These are phyloP conservation scores for Vimba vimba DNA, from an alignment of 2,113 vertebrate genomes.

Conservation along the genomic window DNA sequence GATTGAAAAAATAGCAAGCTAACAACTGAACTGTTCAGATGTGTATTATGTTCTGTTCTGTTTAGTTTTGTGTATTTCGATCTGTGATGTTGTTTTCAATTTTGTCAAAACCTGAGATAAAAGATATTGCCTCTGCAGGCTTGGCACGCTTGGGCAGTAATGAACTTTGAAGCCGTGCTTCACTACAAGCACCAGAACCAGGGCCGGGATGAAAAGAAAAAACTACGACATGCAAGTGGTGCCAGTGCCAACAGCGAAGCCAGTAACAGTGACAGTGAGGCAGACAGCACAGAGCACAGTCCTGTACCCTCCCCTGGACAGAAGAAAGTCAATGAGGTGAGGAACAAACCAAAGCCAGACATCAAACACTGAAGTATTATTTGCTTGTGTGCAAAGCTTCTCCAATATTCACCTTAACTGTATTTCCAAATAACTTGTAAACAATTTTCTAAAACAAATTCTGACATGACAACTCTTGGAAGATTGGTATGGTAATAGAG, in stretches of 20 bases:
- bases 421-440: constrained; percentile 8
- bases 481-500: too few relatives aligned
- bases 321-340: constrained; percentile 93
- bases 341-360: constrained; percentile 25
- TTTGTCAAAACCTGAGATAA: not conserved
- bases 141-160: constrained; percentile 99
- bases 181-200: constrained; percentile 98
- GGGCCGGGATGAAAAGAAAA: constrained; percentile 93
- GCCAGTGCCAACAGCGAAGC: constrained; percentile 89
- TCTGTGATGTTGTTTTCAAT: not conserved
- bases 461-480: too few relatives aligned
- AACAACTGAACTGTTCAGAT: too few relatives aligned
- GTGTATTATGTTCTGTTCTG: too few relatives aligned
- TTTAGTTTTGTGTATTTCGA: not conserved
- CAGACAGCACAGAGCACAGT: constrained; percentile 89
- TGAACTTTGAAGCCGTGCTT: constrained; percentile 98
- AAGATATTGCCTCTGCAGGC: constrained; percentile 76
- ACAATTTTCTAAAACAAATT: constrained; percentile 8
- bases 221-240: constrained; percentile 86
- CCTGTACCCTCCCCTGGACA: constrained; percentile 91
- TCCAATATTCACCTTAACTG: not conserved
- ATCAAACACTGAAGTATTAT: not conserved
- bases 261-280: constrained; percentile 95
- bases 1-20: too few relatives aligned
- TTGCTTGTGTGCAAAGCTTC: constrained; percentile 8